Evolutionary conservation across 2,113 vertebrate species (phyloP), one percentile per base, ranked within the genome.

Genomic region (Scolopax mira): DNA sequence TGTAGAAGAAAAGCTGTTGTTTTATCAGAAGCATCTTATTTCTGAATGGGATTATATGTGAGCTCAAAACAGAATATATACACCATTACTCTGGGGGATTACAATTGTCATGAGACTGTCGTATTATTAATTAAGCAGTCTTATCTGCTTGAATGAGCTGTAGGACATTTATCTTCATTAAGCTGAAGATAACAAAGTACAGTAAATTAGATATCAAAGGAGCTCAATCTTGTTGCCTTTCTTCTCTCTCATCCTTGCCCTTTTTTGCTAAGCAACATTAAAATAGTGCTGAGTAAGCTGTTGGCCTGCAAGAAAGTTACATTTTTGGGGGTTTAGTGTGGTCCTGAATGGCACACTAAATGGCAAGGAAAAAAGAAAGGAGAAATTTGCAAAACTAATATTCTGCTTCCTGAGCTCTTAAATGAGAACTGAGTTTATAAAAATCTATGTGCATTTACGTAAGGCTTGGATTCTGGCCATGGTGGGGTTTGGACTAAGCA

Each of bases 121-220:
- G 98, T 98, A 92, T 93, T 95, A 96, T 98, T 98, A 98, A 98
- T 98, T 98, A 98, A 97, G 97, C 97, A 98, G 95, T 97, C 97
- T 97, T 97, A 98, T 94, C 91, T 95, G 77, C 91, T 85, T 91
- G 89, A 93, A 96, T 97, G 93, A 96, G 94, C 97, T 96, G 94
- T 96, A 95, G 96, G 97, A 97, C 96, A 97, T 98, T 96, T 94
- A 94, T 97, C 96, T 97, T 97, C 97, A 93, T 97, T 95, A 97
- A 96, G 94, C 89, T 94, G 91, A 97, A 96, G 92, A 95, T 98
- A 98, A 97, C 96, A 95, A 97, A 93, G 96, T 97, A 90, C 96
- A 95, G 96, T 98, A 98, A 98, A 98, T 92, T 91, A 92, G 92
- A 62, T 92, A 96, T 80, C 92, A 87, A n/a, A 97, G 93, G 64